Base-by-base conservation (phyloP, 2,113 vertebrate genomes). In the Pelmatolapia mariae region DNA sequence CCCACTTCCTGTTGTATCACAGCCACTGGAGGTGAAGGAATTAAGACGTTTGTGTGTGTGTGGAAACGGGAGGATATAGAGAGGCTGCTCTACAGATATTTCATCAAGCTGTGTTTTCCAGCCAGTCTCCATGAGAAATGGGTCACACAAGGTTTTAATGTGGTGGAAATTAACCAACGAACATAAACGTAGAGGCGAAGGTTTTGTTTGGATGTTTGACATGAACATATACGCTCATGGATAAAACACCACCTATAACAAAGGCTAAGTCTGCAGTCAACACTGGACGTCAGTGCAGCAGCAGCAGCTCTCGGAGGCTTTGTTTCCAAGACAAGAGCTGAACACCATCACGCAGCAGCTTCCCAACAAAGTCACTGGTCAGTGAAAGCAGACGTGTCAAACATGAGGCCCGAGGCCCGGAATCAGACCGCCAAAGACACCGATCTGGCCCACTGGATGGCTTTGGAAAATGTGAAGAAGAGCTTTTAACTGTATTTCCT, bases 1-100 rank as follows among this genome's bases (percentile, higher is more conserved):
- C 61, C 82, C 87, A 85, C 90, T 95, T 95, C 95, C 92, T 90
- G 88, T 91, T 87, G 83, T 82, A 90, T 80, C 83, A 82, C 85
- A 87, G 87, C 88, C 81, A 61, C 83, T 83, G 88, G 90, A 91
- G 89, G 90, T 89, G 83, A 85, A 87, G 83, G 78, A 91, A 88
- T 89, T 87, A 86, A 83, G 61, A 68, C 53, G 82, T 12, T 82
- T 86, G 84, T 81, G 68, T 63, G 54, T 71, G 81, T 53, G 73
- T 82, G 79, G 26, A 66, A 43, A 47, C 52, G 18, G 82, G 61
- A 50, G 85, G 81, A 78, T 87, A 81, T 26, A 87, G 76, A 82
- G 76, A 87, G 54, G 85, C 81, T 89, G 85, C 89, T 86, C 87
- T 52, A 83, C 68, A 81, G 83, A 92, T 84, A 87, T 92, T 91